A percentile compares a stretch with the other conserved stretches of the same genome.
Evolutionary conservation across 2,888 invertebrate genomes (phyloP).

Genomic region (Gastrophysa polygoni): DNA sequence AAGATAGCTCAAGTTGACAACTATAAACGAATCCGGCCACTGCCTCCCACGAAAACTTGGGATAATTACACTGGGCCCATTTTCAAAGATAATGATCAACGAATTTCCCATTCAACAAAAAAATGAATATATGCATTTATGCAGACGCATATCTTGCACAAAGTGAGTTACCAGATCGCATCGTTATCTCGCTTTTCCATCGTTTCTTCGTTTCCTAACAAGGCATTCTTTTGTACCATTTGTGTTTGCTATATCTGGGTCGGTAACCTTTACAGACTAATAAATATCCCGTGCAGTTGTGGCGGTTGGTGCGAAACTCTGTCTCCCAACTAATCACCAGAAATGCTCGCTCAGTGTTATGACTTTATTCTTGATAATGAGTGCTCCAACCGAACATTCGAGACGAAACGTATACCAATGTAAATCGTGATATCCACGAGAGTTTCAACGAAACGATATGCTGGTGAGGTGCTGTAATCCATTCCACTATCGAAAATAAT

Average conservation of each 20-base stretch:
- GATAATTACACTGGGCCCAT: too few relatives aligned
- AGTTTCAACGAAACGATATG: too few relatives aligned
- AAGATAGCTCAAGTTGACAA: too few relatives aligned
- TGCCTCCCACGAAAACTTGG: too few relatives aligned
- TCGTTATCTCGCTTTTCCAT: conserved; percentile 2
- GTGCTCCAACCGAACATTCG: too few relatives aligned
- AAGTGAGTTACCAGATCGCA: not conserved
- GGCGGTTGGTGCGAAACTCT: conserved; percentile 10
- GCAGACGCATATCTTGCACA: not conserved
- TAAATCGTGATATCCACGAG: too few relatives aligned
- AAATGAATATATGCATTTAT: not conserved
- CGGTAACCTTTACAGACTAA: conserved; percentile 27
- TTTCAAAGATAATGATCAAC: too few relatives aligned
- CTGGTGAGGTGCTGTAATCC: too few relatives aligned
- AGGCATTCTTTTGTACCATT: conserved; percentile 12
- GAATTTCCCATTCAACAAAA: too few relatives aligned
- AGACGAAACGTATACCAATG: too few relatives aligned
- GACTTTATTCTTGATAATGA: not conserved
- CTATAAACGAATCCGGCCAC: too few relatives aligned
- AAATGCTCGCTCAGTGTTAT: not conserved
- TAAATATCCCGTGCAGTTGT: conserved; percentile 15
- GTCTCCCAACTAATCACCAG: conserved; percentile 1
- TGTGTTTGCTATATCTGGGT: conserved; percentile 26
- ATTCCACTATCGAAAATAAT: too few relatives aligned
- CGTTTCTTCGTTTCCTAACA: conserved; percentile 7